These are phyloP conservation scores for Enteromius afrohamiltoni DNA, from an alignment of 2,797 vertebrate species.

Conservation along the genomic window DNA sequence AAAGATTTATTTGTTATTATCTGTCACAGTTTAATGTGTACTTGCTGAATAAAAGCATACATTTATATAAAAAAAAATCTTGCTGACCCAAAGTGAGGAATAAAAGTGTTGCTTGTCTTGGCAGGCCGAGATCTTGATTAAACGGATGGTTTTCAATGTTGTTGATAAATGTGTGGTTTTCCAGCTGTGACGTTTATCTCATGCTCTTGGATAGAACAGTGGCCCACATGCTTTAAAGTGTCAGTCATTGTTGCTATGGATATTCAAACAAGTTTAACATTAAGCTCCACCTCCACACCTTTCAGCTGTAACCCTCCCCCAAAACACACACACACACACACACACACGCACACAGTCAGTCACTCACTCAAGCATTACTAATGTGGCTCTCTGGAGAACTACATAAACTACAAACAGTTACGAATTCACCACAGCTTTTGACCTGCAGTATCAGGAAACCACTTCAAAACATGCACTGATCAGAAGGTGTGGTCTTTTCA, in stretches of 20 bases:
- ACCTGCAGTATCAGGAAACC: slow-evolving; percentile 1
- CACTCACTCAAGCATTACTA: slow-evolving; percentile 54
- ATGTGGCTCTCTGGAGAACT: slow-evolving; percentile 43
- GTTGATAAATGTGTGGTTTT: slow-evolving; percentile 12
- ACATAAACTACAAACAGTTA: slow-evolving; percentile 33
- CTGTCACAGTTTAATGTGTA: not conserved
- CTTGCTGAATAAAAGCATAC: not conserved
- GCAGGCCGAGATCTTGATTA: not conserved
- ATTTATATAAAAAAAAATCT: not conserved
- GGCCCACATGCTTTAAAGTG: slow-evolving; percentile 26
- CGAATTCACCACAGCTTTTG: not conserved
- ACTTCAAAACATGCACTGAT: slow-evolving; percentile 5
- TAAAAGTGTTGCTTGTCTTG: slow-evolving; percentile 1
- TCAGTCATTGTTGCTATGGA: slow-evolving; percentile 52
- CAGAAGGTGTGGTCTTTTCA: slow-evolving; percentile 21
- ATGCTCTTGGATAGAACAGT: not conserved
- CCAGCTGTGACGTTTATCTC: not conserved
- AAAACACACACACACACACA: slow-evolving; percentile 24
- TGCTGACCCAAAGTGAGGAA: not conserved
- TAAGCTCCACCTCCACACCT: slow-evolving; percentile 60
- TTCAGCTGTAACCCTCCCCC: not conserved
- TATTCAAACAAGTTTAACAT: slow-evolving; percentile 74
- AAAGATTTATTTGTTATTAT: too few relatives aligned
- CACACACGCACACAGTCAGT: slow-evolving; percentile 24
- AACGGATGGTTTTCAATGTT: not conserved